A percentile compares a stretch with the other conserved stretches of the same genome.
Conservation (phyloP, 2,888 invertebrate genomes). For the Coremacera marginata region DNA sequence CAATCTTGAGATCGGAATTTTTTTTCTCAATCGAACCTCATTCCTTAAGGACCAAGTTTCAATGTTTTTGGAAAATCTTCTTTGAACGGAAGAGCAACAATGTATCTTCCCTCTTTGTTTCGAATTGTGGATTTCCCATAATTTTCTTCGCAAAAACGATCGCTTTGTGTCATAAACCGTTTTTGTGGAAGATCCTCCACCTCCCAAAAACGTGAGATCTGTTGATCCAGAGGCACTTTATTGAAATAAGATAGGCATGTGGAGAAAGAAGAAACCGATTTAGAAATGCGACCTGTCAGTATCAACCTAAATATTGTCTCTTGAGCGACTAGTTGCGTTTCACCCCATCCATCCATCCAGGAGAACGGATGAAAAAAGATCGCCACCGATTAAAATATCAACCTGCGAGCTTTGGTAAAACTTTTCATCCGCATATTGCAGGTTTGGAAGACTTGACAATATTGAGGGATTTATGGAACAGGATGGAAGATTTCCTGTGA, state of each 20-base stretch:
- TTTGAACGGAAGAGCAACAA: constrained; percentile 26
- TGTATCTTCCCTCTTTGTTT: not conserved
- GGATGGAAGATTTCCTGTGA: no score
- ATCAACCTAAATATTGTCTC: not conserved
- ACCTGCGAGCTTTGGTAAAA: not conserved
- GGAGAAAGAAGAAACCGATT: not conserved
- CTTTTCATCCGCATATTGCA: no score
- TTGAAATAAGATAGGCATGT: not conserved
- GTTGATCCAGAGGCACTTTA: not conserved
- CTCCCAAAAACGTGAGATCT: not conserved
- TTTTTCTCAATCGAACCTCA: no score
- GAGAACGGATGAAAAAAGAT: not conserved
- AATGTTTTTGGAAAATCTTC: no score
- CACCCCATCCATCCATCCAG: not conserved
- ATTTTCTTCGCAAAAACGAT: not conserved
- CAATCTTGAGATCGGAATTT: no score
- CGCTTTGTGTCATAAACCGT: not conserved
- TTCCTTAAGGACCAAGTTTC: no score
- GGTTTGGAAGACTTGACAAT: no score
- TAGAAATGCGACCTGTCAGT: not conserved
- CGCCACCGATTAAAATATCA: not conserved
- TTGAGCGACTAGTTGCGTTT: no score
- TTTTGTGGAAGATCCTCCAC: constrained; percentile 3
- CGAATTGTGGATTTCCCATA: not conserved
- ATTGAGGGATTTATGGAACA: no score